phyloP scores from a whole-genome alignment of 2,888 invertebrate genomes.

The Kuschelorhynchus macadamiae region DNA sequence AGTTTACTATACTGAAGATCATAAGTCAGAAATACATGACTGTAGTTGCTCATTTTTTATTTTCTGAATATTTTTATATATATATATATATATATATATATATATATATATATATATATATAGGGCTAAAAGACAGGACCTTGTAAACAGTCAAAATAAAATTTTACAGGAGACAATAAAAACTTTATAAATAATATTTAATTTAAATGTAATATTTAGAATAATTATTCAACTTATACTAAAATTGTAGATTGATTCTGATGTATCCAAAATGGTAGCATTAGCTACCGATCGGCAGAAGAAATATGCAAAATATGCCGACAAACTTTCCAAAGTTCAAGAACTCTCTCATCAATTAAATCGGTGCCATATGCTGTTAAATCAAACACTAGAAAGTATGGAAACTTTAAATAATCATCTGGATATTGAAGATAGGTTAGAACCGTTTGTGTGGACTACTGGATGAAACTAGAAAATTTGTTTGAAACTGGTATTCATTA shows the following conservation, averaged over 20 bases:
- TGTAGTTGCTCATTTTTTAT: too few relatives aligned
- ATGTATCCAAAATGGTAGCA: constrained; percentile 78
- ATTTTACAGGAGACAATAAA: too few relatives aligned
- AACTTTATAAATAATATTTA: too few relatives aligned
- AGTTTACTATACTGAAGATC: too few relatives aligned
- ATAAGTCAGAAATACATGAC: too few relatives aligned
- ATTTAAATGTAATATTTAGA: too few relatives aligned
- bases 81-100: too few relatives aligned
- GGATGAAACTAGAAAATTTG: constrained; percentile 67
- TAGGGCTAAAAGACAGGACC: too few relatives aligned
- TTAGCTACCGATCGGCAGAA: constrained; percentile 86
- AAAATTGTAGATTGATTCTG: constrained; percentile 81
- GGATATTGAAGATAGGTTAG: constrained; percentile 85
- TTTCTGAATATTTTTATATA: too few relatives aligned
- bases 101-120: too few relatives aligned
- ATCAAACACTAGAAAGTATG: constrained; percentile 87
- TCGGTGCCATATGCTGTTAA: constrained; percentile 84
- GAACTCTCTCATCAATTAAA: constrained; percentile 88
- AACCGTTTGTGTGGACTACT: constrained; percentile 92
- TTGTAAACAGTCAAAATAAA: too few relatives aligned
- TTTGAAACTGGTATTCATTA: not conserved
- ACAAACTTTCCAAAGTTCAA: constrained; percentile 85
- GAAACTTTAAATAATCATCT: constrained; percentile 88
- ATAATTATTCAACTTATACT: too few relatives aligned
- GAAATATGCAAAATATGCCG: constrained; percentile 87